Evolutionary conservation across 2,113 vertebrate genomes (phyloP).

Genomic region (Capreolus pygargus): DNA sequence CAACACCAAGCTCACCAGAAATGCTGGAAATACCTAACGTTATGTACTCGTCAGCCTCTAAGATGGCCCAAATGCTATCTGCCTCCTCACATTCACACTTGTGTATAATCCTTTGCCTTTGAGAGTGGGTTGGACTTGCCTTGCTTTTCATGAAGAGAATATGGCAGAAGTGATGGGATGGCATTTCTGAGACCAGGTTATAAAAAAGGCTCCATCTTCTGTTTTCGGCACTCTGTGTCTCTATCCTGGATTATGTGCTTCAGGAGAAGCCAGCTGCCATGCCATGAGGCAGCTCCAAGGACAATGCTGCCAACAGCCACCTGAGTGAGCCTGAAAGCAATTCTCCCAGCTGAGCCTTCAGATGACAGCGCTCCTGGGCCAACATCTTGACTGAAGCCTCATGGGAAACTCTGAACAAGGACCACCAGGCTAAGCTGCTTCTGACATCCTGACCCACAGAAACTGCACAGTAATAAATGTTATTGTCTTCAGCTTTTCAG

Average conservation of each 20-base stretch:
- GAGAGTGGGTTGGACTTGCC: background rate
- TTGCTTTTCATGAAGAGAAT: background rate
- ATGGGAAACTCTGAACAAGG: background rate
- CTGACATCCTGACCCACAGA: background rate
- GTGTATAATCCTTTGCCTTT: background rate
- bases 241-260: background rate
- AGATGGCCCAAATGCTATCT: background rate
- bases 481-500: background rate
- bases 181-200: background rate
- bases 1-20: background rate
- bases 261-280: background rate
- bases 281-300: background rate
- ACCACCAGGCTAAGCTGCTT: background rate
- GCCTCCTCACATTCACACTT: background rate
- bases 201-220: background rate
- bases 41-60: background rate
- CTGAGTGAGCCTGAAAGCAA: background rate
- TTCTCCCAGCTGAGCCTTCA: background rate
- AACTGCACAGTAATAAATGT: background rate
- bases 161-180: background rate
- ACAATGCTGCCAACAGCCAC: background rate
- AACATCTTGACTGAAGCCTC: background rate
- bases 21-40: background rate
- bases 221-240: fast-evolving
- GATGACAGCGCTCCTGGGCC: background rate